Conservation (phyloP, 2,113 vertebrate species). For the Tyrannus savana region DNA sequence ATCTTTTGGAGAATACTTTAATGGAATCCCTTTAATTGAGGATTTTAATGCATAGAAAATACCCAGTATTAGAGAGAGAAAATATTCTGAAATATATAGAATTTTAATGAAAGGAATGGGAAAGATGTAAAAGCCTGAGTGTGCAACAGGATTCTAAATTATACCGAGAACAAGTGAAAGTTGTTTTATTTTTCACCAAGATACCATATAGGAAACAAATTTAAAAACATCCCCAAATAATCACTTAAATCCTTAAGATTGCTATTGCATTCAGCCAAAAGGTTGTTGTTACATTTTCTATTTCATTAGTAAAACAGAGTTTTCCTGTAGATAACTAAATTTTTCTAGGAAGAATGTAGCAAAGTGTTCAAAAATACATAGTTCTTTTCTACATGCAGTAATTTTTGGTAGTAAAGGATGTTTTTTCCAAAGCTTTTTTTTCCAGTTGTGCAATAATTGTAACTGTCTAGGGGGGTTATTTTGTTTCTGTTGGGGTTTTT, state of each 20-base stretch:
- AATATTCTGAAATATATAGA: not conserved
- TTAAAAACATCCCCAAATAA: not conserved
- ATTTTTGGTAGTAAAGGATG: slow-evolving; percentile 61
- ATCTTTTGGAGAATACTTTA: not conserved
- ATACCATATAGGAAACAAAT: not conserved
- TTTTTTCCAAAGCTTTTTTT: slow-evolving; percentile 47
- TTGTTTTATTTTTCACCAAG: not conserved
- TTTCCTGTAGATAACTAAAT: slow-evolving; percentile 5
- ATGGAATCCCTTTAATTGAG: not conserved
- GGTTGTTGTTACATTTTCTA: not conserved
- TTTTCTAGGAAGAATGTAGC: slow-evolving; percentile 64
- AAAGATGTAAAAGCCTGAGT: not conserved
- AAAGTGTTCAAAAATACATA: not conserved
- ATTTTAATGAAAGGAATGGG: not conserved
- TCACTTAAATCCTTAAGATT: not conserved
- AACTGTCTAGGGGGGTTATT: not conserved
- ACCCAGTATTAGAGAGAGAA: not conserved
- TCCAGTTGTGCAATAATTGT: slow-evolving; percentile 84
- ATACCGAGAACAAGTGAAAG: not conserved
- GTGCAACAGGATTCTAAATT: not conserved
- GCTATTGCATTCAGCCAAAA: not conserved
- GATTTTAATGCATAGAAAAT: not conserved
- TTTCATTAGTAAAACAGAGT: not conserved
- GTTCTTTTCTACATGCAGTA: slow-evolving; percentile 50
- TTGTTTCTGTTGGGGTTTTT: not conserved